These are phyloP conservation scores for Palaemon carinicauda DNA, from an alignment of 1,140 invertebrate genomes.

Conservation along the genomic window DNA sequence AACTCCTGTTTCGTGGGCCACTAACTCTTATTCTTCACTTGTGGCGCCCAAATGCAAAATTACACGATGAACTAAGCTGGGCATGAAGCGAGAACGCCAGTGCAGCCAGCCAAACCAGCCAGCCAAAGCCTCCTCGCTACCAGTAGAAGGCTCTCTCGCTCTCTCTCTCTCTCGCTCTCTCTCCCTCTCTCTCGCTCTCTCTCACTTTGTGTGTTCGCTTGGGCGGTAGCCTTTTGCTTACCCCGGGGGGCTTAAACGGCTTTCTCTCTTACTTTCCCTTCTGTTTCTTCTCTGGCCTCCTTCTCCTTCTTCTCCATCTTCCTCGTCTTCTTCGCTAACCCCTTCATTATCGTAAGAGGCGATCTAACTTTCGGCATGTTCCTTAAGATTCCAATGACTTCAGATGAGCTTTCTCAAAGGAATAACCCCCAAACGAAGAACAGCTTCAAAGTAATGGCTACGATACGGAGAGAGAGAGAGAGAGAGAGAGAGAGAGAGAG, in stretches of 20 bases:
- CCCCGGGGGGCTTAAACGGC: not conserved
- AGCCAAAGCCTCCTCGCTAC: slow-evolving; percentile 30
- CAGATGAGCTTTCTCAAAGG: not conserved
- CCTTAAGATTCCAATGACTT: no score
- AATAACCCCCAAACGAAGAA: not conserved
- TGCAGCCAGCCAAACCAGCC: slow-evolving; percentile 47
- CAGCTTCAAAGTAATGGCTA: not conserved
- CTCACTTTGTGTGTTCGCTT: not conserved
- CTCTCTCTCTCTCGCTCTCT: not conserved
- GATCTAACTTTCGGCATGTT: no score
- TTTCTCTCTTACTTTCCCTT: not conserved
- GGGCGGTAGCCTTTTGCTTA: no score
- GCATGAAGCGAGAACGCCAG: slow-evolving; percentile 61
- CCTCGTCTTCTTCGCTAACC: not conserved
- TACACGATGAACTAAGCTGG: slow-evolving; percentile 62
- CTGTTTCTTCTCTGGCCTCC: not conserved
- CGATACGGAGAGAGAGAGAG: not conserved
- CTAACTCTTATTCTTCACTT: slow-evolving; percentile 60
- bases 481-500: not conserved
- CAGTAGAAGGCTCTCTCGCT: not conserved
- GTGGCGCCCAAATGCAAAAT: slow-evolving; percentile 63
- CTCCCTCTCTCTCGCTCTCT: not conserved
- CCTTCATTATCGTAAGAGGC: not conserved
- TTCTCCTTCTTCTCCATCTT: not conserved
- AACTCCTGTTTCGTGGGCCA: slow-evolving; percentile 59